Evolutionary conservation across 2,797 vertebrate species (phyloP), one percentile per base, ranked within the genome.

Genomic region (Amphiprion clarkii): DNA sequence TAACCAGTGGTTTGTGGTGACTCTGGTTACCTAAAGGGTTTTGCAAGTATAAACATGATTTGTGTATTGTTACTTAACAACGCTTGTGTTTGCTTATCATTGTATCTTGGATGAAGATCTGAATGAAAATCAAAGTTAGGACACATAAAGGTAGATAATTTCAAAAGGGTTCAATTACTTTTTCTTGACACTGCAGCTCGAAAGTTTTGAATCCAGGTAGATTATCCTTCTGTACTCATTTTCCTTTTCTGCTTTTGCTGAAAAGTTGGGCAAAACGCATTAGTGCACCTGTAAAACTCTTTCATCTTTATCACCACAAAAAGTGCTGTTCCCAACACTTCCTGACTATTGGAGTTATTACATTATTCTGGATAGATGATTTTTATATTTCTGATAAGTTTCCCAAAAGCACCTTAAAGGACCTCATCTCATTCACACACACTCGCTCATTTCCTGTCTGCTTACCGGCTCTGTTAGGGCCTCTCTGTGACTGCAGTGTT

Each of bases 331-430:
- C 75, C 70, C 77, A 78, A 42, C 65, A 67, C 49, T 71, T 85
- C 55, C 29, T 16, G 61, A 67, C 54, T 57, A 49, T 67, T 55
- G 63, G 5, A 68, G 60, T 73, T 40, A 76, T 76, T 70, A 58
- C 76, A 62, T 77, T 77, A 80, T 81, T 81, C 71, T 76, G 54
- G 58, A 67, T 40, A 60, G 75, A 72, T 63, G 67, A 36, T 62
- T 85, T 78, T 82, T 74, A 84, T 76, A 76, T 70, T 78, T 76
- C 51, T 66, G 60, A 81, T 66, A 75, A 67, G 17, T 58, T 82
- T 66, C 17, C 56, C 51, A 51, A 60, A 53, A 53, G 52, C 57
- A 76, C 76, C 66, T 73, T 31, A 60, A 55, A 79, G 39, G 55
- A 74, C 16, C 42, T 39, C 40, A 40, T 70, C 40, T 52, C 39